Evolutionary conservation across 2,113 vertebrate species (phyloP), one percentile per base, ranked within the genome.

Genomic region (Pao palembangensis): DNA sequence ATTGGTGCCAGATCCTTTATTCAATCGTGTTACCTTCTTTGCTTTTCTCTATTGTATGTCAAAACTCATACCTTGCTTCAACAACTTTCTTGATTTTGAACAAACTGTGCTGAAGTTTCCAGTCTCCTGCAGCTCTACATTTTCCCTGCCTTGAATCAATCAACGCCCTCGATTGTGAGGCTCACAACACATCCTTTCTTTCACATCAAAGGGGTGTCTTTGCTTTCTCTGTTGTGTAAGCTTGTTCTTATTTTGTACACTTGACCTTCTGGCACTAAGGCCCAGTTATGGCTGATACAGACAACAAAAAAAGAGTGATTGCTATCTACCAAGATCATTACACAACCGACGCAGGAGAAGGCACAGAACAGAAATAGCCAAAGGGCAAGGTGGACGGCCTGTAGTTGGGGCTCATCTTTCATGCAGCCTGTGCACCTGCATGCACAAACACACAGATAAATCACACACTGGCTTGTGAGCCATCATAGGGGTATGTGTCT

Each of bases 381-480:
- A 89, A 87, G 88, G 89, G 87, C 86, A 87, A 90, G 79, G 86
- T 88, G 89, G 83, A 88, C 67, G 75, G 78, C 71, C 65, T 69
- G 41, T 84, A 75, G 76, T 72, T 77, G 68, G 69, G 71, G 72
- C 81, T 90, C 88, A 89, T 89, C 86, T 88, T 90, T 89, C 87
- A 87, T 77, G 70, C 73, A 71, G 68, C 60, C 66, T 58, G 66
- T 81, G 76, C 78, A 82, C 80, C 83, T 81, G 87, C 81, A 82
- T 47, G 64, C 6, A 2, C 56, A 51, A 28, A 34, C 13, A 69
- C 18, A 61, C 13, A 49, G 14, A 72, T 61, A 52, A 53, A 67
- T 61, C 70, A 61, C 21, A 52, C 44, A 41, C 41, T 38, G 49
- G 19, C 46, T 46, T 62, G 21, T 51, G 20, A 66, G 25, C 38